phyloP scores from a whole-genome alignment of 1,140 invertebrate species.

The Subanguina moxae region DNA sequence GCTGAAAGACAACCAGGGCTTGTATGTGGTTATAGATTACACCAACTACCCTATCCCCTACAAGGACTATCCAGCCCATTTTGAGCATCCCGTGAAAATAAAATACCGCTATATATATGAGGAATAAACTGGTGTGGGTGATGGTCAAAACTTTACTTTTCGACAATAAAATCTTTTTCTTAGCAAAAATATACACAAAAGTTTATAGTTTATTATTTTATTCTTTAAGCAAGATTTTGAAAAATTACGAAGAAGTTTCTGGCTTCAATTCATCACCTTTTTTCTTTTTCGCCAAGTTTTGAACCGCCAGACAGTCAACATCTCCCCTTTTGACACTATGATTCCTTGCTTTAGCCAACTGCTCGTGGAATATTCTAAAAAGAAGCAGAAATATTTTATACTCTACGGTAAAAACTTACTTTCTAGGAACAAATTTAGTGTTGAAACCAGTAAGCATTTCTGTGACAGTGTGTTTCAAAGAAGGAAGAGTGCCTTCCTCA shows the following conservation, averaged over 20 bases:
- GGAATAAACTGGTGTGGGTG: too few relatives aligned
- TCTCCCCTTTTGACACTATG: background rate
- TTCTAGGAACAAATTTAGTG: conserved; percentile 43
- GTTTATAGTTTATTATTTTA: too few relatives aligned
- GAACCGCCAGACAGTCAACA: background rate
- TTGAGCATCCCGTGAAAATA: too few relatives aligned
- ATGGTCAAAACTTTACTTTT: too few relatives aligned
- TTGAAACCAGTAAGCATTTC: conserved; percentile 41
- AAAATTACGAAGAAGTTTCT: conserved; percentile 15
- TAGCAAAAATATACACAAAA: too few relatives aligned
- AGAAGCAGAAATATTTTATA: background rate
- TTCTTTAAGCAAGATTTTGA: too few relatives aligned
- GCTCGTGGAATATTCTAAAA: conserved; percentile 17
- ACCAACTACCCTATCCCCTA: too few relatives aligned
- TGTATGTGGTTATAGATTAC: too few relatives aligned
- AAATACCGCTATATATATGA: too few relatives aligned
- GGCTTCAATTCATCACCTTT: conserved; percentile 5
- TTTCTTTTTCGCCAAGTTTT: background rate
- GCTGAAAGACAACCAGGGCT: too few relatives aligned
- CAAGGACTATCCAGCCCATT: too few relatives aligned
- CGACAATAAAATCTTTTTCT: too few relatives aligned
- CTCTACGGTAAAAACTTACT: conserved; percentile 23
- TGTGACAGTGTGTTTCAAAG: conserved; percentile 38
- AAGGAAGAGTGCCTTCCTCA: background rate
- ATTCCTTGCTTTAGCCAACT: conserved; percentile 8